These are phyloP conservation scores for Agonopterix heracliana DNA, from an alignment of 2,888 invertebrate species.

Conservation along the genomic window DNA sequence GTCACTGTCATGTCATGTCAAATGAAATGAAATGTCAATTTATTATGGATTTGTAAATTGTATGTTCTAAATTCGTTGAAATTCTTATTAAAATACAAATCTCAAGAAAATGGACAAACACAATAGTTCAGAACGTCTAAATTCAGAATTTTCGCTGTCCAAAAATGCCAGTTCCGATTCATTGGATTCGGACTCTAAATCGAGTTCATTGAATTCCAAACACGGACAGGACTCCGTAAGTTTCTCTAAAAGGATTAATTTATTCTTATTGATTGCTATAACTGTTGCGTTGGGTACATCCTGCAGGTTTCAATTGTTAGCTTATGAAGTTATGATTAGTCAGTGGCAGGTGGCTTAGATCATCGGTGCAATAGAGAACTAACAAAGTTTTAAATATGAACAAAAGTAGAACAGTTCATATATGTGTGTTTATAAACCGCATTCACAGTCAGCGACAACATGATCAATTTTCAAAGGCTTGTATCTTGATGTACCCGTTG, in stretches of 20 bases:
- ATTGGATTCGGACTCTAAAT: constrained; percentile 89
- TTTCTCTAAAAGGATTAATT: constrained; percentile 69
- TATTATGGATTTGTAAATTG: no score
- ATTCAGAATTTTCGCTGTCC: constrained; percentile 79
- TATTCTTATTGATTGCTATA: constrained; percentile 53
- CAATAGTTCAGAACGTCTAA: constrained; percentile 79
- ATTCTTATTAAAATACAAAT: no score
- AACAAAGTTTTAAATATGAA: constrained; percentile 29
- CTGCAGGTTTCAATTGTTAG: constrained; percentile 30
- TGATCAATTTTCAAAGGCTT: constrained; percentile 49
- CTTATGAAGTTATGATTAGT: not conserved
- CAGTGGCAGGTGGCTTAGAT: not conserved
- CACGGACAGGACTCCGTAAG: constrained; percentile 88
- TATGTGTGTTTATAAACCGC: constrained; percentile 61
- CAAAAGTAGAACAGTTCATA: constrained; percentile 46
- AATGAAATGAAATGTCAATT: no score
- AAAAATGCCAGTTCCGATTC: constrained; percentile 89
- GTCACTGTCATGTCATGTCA: no score
- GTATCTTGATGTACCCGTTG: constrained; percentile 19
- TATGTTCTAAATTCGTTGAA: no score
- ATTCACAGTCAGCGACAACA: constrained; percentile 52
- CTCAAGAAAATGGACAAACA: constrained; percentile 76
- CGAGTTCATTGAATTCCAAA: constrained; percentile 89
- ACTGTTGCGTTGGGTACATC: constrained; percentile 44
- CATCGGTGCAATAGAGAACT: constrained; percentile 6